A percentile compares a stretch with the other conserved stretches of the same genome.
These are phyloP conservation scores for Galago senegalensis DNA, from an alignment of 2,797 vertebrate genomes.

Conservation along the genomic window DNA sequence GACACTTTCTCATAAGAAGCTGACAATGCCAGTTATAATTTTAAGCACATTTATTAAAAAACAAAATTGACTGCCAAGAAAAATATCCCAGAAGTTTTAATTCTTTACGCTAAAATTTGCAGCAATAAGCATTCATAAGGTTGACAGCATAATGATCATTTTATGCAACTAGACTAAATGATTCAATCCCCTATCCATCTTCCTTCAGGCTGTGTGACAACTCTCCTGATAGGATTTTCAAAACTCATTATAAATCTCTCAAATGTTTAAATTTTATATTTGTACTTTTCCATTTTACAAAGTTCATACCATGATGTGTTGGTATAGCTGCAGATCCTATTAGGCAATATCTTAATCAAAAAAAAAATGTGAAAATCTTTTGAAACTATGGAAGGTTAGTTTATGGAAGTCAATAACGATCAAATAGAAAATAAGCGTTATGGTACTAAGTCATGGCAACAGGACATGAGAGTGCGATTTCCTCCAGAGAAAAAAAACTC, in stretches of 20 bases:
- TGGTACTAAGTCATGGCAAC: background rate
- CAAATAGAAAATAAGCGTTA: constrained; percentile 13
- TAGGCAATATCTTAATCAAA: constrained; percentile 17
- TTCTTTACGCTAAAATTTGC: constrained; percentile 7
- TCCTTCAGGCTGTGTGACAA: constrained; percentile 50
- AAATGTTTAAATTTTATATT: background rate
- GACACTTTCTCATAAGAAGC: background rate
- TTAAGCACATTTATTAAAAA: background rate
- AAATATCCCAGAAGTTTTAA: constrained; percentile 1
- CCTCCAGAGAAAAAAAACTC: background rate
- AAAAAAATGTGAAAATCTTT: constrained; percentile 32
- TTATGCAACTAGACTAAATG: constrained; percentile 9
- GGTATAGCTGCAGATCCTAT: background rate
- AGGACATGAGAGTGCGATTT: constrained; percentile 1
- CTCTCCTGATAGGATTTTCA: background rate
- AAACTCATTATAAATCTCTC: constrained; percentile 40
- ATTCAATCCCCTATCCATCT: background rate
- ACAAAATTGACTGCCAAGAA: constrained; percentile 21
- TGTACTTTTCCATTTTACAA: background rate
- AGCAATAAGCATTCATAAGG: background rate
- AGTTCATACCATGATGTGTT: background rate
- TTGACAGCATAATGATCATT: background rate
- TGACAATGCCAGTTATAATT: background rate
- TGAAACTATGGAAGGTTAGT: constrained; percentile 6
- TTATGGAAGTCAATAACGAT: background rate